phyloP scores from a whole-genome alignment of 2,113 vertebrate genomes.

The Uropsilus gracilis region DNA sequence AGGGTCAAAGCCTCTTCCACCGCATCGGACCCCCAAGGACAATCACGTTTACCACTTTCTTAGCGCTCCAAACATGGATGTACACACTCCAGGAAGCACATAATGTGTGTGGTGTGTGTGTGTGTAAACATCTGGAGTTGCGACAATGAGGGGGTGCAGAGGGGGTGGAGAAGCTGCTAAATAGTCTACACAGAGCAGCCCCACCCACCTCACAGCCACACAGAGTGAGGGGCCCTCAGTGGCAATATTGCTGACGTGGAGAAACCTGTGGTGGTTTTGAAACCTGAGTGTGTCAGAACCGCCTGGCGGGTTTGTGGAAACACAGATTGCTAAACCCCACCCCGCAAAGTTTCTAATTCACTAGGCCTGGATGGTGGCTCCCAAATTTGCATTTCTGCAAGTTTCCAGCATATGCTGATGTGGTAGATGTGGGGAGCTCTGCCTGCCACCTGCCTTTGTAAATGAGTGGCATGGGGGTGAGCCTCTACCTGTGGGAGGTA shows the following conservation, averaged over 20 bases:
- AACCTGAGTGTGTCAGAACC: not conserved
- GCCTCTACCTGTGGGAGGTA: too few species aligned
- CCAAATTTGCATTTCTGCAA: not conserved
- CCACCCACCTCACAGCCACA: too few species aligned
- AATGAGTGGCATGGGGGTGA: not conserved
- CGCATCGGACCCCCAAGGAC: not conserved
- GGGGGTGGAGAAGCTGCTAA: not conserved
- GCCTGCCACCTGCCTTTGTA: not conserved
- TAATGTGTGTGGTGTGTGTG: too few species aligned
- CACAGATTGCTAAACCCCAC: not conserved
- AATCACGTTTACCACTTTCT: not conserved
- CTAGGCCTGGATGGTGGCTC: not conserved
- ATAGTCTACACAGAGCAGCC: not conserved
- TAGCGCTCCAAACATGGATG: not conserved
- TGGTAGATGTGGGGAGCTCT: not conserved
- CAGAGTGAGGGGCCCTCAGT: not conserved
- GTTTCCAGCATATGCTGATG: not conserved
- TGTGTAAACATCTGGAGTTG: not conserved
- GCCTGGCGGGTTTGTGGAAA: not conserved
- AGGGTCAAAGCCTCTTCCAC: not conserved
- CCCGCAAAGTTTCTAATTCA: not conserved
- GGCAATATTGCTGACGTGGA: not conserved
- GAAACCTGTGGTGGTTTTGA: not conserved
- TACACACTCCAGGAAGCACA: too few species aligned
- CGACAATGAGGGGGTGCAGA: not conserved